phyloP scores from a whole-genome alignment of 2,113 vertebrate genomes.

The Chamaea fasciata region DNA sequence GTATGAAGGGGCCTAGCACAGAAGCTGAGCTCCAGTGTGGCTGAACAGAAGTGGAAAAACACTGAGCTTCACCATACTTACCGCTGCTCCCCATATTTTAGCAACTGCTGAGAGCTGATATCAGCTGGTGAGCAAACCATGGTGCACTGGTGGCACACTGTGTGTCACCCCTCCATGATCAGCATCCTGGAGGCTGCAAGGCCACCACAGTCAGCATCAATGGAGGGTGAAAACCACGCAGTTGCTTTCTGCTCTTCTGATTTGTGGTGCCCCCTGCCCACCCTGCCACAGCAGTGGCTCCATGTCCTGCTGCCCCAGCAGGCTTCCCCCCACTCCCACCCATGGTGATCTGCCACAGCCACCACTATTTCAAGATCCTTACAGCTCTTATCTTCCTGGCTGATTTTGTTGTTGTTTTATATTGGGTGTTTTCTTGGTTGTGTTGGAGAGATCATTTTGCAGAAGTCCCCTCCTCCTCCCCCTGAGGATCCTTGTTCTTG shows the following conservation, averaged over 20 bases:
- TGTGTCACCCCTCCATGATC: background rate
- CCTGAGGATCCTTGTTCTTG: background rate
- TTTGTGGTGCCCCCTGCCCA: accelerated
- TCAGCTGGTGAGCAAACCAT: background rate
- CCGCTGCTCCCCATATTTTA: background rate
- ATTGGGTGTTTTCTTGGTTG: background rate
- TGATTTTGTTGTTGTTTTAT: background rate
- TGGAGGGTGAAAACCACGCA: accelerated
- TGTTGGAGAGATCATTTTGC: background rate
- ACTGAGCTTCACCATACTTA: background rate
- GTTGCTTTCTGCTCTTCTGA: accelerated
- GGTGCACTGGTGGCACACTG: accelerated
- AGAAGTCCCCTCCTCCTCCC: background rate
- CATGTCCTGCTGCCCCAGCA: accelerated
- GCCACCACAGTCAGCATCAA: background rate
- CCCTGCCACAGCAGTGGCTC: accelerated
- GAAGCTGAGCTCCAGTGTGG: background rate
- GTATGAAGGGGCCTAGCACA: background rate
- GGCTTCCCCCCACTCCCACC: accelerated
- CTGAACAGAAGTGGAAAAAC: background rate
- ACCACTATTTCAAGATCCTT: background rate
- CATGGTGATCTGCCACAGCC: background rate
- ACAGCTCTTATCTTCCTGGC: background rate
- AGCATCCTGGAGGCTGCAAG: background rate
- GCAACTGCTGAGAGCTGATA: background rate